Evolutionary conservation across 2,113 vertebrate genomes (phyloP), one percentile per base, ranked within the genome.

Genomic region (Odontophorus gujanensis): DNA sequence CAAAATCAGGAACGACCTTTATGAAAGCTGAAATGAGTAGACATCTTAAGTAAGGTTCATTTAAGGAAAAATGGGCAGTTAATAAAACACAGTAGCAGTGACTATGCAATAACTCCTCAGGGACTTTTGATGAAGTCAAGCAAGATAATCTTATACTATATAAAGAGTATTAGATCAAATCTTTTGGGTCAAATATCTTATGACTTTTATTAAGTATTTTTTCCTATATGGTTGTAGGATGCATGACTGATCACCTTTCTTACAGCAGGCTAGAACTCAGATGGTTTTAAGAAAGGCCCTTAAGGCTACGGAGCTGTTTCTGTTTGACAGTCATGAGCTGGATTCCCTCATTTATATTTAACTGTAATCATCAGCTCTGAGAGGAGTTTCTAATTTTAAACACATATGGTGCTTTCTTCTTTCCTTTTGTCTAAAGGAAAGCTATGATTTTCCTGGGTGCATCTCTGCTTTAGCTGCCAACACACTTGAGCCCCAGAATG

Each of bases 331-430:
- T 89, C 87, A 81, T 92, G 59, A 87, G 69, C 75, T 95, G 81
- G 92, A 96, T 92, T 97, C 89, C 22, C 75, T 97, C 96, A 96
- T 97, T 96, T 97, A 97, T 97, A 96, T 97, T 97, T 97, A 96
- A 97, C 95, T 89, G 81, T 92, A 92, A 94, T 95, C 96, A 94
- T 96, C 87, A 87, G 93, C 87, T 95, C 94, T 94, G 87, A 94
- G 79, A 93, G 85, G 53, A 86, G 78, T 90, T 97, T 96, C 96
- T 97, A 96, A 97, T 96, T 97, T 97, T 97, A 97, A 91, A 96
- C 85, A 87, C 85, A 85, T 81, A 81, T 83, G 45, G 68, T 94
- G 36, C 59, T 88, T 57, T 53, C 78, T 40, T 13, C 42, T 9
- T 59, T 76, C 21, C 25, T 92, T 92, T 88, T 89, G 65, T 94